Conservation (phyloP, 1,140 invertebrate genomes). For the Sarcophaga bullata region DNA sequence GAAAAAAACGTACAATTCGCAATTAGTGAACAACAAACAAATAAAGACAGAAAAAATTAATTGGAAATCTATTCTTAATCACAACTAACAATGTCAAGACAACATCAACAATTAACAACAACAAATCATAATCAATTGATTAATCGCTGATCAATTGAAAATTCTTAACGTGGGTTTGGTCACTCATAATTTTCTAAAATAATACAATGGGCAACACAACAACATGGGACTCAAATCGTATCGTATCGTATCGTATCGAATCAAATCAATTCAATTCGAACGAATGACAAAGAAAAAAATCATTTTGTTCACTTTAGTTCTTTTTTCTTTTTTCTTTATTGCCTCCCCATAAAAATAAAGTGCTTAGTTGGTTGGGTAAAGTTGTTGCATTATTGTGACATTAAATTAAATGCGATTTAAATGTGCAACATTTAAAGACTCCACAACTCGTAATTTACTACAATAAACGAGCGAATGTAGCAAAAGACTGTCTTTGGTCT, state of each 20-base stretch:
- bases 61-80: too few relatives aligned
- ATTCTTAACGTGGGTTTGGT: conserved; percentile 10
- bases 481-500: background rate
- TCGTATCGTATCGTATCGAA: background rate
- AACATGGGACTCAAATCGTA: background rate
- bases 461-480: background rate
- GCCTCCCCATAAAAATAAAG: background rate
- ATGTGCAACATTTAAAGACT: background rate
- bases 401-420: conserved; percentile 12
- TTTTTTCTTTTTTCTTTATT: too few relatives aligned
- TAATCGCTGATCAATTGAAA: conserved; percentile 6
- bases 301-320: too few relatives aligned
- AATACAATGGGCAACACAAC: background rate
- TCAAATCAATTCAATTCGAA: background rate
- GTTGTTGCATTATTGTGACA: conserved; percentile 20
- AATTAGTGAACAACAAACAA: too few relatives aligned
- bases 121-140: conserved; percentile 24
- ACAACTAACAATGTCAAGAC: too few relatives aligned
- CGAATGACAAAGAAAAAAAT: too few relatives aligned
- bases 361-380: background rate
- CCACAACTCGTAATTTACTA: background rate
- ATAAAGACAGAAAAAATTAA: too few relatives aligned
- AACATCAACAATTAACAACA: too few relatives aligned
- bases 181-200: background rate
- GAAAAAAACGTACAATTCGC: too few relatives aligned